Conservation (phyloP, 2,888 invertebrate genomes). For the Hydroisotoma schaefferi region DNA sequence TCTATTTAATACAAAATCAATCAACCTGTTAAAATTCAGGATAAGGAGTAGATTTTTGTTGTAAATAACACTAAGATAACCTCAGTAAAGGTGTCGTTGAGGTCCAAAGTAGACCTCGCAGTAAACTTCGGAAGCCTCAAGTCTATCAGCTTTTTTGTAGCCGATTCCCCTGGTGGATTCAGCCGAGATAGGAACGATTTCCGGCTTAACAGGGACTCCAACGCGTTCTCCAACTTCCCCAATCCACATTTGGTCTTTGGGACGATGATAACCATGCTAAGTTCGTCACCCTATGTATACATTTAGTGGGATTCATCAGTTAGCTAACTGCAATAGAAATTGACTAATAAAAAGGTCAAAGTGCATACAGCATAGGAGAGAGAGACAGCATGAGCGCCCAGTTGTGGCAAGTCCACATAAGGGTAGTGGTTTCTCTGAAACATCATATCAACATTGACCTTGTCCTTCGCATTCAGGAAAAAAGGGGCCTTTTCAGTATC, state of each 20-base stretch:
- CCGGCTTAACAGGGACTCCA: too few relatives aligned
- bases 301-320: not conserved
- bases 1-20: too few relatives aligned
- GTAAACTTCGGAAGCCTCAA: too few relatives aligned
- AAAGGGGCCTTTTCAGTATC: slow-evolving; percentile 58
- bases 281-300: slow-evolving; percentile 57
- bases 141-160: too few relatives aligned
- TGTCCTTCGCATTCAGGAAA: slow-evolving; percentile 36
- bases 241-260: slow-evolving; percentile 56
- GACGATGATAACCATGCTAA: slow-evolving; percentile 71
- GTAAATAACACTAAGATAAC: too few relatives aligned
- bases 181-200: too few relatives aligned
- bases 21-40: too few relatives aligned
- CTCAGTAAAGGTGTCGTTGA: too few relatives aligned
- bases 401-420: slow-evolving; percentile 44
- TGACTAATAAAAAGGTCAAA: not conserved
- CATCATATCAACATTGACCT: slow-evolving; percentile 54
- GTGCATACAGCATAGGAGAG: slow-evolving; percentile 50
- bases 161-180: too few relatives aligned
- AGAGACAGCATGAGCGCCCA: slow-evolving; percentile 50
- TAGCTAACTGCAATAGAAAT: not conserved
- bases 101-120: too few relatives aligned
- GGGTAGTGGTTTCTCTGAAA: slow-evolving; percentile 48
- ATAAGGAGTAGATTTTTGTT: too few relatives aligned
- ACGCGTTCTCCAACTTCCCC: not conserved